These are phyloP conservation scores for Phengaris alcon DNA, from an alignment of 2,888 invertebrate species.

Conservation along the genomic window DNA sequence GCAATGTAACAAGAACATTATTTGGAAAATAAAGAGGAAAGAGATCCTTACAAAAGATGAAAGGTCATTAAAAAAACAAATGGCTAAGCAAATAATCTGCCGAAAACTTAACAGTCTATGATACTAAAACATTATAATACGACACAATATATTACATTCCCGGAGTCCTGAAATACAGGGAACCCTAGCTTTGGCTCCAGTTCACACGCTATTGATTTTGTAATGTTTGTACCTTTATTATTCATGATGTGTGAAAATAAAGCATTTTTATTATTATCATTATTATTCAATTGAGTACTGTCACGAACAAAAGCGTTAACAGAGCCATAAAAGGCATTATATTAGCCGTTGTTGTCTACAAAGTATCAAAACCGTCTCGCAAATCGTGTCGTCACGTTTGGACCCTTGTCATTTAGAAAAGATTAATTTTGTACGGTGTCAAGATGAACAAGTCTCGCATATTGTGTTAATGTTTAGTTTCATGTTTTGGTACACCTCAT, in stretches of 20 bases:
- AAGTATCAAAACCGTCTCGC: conserved; percentile 21
- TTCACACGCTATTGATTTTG: no score
- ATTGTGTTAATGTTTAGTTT: conserved; percentile 16
- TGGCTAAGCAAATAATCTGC: background rate
- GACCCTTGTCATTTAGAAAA: conserved; percentile 30
- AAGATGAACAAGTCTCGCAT: conserved; percentile 21
- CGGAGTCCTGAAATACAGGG: no score
- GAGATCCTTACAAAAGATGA: no score
- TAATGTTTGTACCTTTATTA: no score
- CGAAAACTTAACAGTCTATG: background rate
- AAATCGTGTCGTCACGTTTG: conserved; percentile 24
- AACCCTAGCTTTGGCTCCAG: no score
- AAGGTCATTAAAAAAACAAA: no score
- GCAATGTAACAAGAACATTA: no score
- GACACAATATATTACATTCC: background rate
- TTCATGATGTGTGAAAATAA: no score
- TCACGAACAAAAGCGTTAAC: background rate
- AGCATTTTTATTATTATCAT: no score
- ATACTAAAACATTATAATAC: background rate
- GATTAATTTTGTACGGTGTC: conserved; percentile 29
- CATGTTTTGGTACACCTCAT: conserved; percentile 5
- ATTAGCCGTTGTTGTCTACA: conserved; percentile 27
- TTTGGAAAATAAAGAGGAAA: no score
- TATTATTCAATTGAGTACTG: background rate
- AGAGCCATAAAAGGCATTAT: conserved; percentile 21